Evolutionary conservation across 2,113 vertebrate genomes (phyloP), one percentile per base, ranked within the genome.

Genomic region (Ceyx margarethae): DNA sequence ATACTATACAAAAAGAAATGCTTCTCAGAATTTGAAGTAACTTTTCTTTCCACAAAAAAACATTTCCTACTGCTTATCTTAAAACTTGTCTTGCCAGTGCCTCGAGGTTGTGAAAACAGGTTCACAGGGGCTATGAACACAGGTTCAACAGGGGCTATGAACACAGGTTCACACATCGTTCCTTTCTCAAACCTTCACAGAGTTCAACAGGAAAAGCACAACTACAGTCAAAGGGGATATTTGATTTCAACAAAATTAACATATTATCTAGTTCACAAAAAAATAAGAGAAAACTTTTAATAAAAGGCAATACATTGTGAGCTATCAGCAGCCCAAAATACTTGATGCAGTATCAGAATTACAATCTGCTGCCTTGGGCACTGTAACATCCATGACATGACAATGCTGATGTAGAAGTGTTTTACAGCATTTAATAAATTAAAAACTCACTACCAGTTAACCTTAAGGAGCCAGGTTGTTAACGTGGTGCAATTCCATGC

Each of bases 401-500:
- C 78, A 93, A 15, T 80, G 84, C 56, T 89, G 69, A 66, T 43
- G 37, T n/a, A 89, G 85, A 92, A 95, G 51, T 92, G 84, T 91
- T 91, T 91, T 56, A 87, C 29, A 94, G 87, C 89, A 90, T 82
- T 87, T 85, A 96, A 96, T 96, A 96, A 96, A 95, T 96, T 95
- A 96, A 92, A 94, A 94, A 62, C 74, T 90, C 33, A 73, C 74
- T 87, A 64, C 37, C 50, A 65, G 77, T 83, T 83, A 67, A 69
- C 85, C 85, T 78, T 62, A 88, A 82, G 33, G 35, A 86, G 58
- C 58, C 66, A 82, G 31, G 54, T 50, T 89, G 58, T 54, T 85
- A 26, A 82, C 60, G n/a, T 75, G 79, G 61, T 57, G 35, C 67
- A 62, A 73, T 57, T 83, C 75, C 79, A 73, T 37, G 80, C 71